Base-by-base conservation (phyloP, 1,140 invertebrate genomes). In the Acromyrmex heyeri region DNA sequence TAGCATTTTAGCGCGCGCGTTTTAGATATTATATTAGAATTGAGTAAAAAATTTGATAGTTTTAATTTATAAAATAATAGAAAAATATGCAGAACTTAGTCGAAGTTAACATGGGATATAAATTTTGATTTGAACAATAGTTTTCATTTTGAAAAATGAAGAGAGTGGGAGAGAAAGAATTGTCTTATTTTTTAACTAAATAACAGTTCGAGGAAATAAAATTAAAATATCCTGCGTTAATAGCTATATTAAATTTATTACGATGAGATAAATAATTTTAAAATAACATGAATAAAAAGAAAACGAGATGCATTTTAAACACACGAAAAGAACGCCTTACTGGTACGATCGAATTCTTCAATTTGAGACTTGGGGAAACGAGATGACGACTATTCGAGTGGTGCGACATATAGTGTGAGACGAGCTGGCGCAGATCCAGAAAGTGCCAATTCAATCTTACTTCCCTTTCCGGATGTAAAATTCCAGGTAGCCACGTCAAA, bases 401-500 rank as follows among this genome's bases (percentile, higher is more conserved):
- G 79, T 72, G 82, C 88, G 90, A 90, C 81, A 78, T 91, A 88
- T 67, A 67, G 62, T 55, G 48, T 44, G 53, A 44, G 64, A 81
- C 73, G 79, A 88, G 85, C 87, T 93, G 92, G 92, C 92, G 83
- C 88, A 55, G 73, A 76, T 88, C 91, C 92, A 92, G 87, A 86
- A 87, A 86, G 92, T 92, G 89, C 88, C 89, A 92, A 92, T 93
- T 91, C 91, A 91, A 92, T 93, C 90, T 91, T 90, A 76, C 83
- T 86, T 83, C 86, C 50, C 75, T 86, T 79, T 78, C 79, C 87
- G 85, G 87, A 89, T 91, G 78, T 88, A 86, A 92, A 89, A 89
- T 91, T 91, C 91, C 89, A 91, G 87, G 65, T 87, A 73, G 48
- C 48, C 76, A 83, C 83, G 64, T 82, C 85, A 76, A 91, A 86